Evolutionary conservation across 2,888 invertebrate species (phyloP), one percentile per base, ranked within the genome.

Genomic region (Oasisia sp.): DNA sequence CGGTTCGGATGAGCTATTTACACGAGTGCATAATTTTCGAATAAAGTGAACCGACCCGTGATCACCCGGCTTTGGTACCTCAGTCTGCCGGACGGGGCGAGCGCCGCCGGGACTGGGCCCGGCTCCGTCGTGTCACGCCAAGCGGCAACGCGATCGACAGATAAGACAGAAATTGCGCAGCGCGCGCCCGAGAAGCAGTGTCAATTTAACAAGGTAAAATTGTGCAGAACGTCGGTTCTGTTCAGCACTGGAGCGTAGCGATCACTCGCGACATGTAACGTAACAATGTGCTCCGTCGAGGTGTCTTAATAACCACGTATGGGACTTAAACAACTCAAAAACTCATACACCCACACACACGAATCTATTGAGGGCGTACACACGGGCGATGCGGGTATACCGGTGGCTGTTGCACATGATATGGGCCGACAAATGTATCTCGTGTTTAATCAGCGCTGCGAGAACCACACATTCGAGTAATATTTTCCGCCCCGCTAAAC

Each of bases 1-100:
- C 74, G 74, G 74, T 7, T 74, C 74, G 74, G 19, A 19, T n/a
- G 74, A 74, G 74, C n/a, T 74, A 74, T 74, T 74, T 74, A 74
- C 74, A 74, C 74, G 27, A 74, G 74, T 74, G 74, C 74, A 74
- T 74, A 19, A 74, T 74, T 74, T 74, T 74, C n/a, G 74, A 74
- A 74, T 74, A 74, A 74, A 74, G n/a, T 74, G 19, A 19, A n/a
- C 74, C 74, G 74, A 74, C 0, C 74, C 74, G 74, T 74, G 74
- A 74, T 74, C 19, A 74, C 74, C 74, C 74, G n/a, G 74, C 74
- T 74, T 74, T 74, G 74, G 74, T 27, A 27, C 27, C 74, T 7
- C 3, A 38, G 27, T 74, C 74, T 50, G 14, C 74, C 27, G 74
- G 74, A 74, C n/a, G 74, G 0, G 7, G 74, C 74, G 74, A 27